These are phyloP conservation scores for Brachyptera risi DNA, from an alignment of 2,888 invertebrate species.

Conservation along the genomic window DNA sequence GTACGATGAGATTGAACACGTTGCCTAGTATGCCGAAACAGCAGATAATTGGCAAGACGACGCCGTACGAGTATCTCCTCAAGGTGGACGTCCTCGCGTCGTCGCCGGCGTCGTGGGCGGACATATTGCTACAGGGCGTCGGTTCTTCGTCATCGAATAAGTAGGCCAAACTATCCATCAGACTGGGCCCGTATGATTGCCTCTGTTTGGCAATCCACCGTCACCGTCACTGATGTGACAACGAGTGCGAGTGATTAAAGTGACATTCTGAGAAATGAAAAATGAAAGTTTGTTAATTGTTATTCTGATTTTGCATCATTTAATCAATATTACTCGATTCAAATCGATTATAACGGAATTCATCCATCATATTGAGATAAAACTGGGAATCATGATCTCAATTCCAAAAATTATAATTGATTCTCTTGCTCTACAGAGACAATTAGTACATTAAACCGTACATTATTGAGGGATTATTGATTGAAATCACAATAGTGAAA, in stretches of 20 bases:
- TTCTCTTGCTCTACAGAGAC: no score
- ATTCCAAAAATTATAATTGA: no score
- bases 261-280: background rate
- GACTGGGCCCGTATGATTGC: no score
- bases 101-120: constrained; percentile 41
- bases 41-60: constrained; percentile 65
- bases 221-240: no score
- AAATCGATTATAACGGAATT: no score
- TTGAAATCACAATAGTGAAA: no score
- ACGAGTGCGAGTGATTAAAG: background rate
- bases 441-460: no score
- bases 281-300: background rate
- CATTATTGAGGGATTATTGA: no score
- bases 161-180: constrained; percentile 20
- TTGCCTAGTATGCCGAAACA: constrained; percentile 72
- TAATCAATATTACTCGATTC: no score
- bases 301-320: no score
- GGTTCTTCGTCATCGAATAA: constrained; percentile 14
- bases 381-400: no score
- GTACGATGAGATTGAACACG: constrained; percentile 70
- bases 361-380: no score
- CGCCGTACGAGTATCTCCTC: constrained; percentile 59
- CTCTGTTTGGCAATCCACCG: background rate
- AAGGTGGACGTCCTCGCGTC: constrained; percentile 57
- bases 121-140: constrained; percentile 23